phyloP scores from a whole-genome alignment of 2,797 vertebrate genomes.

The Linurgus olivaceus region DNA sequence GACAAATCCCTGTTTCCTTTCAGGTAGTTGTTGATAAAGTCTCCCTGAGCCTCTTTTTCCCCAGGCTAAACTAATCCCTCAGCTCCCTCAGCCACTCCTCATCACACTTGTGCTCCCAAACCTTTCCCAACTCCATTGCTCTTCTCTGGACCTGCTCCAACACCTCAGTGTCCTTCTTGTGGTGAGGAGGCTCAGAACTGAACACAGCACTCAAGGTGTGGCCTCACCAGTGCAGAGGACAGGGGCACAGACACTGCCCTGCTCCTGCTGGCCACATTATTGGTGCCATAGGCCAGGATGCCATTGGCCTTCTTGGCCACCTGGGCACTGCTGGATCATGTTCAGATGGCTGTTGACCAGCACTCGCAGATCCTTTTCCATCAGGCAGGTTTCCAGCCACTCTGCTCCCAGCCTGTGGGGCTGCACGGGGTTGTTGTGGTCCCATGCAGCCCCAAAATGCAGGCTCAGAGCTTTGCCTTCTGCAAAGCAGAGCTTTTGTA shows the following conservation, averaged over 20 bases:
- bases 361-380: neutral
- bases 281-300: neutral
- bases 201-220: accelerated
- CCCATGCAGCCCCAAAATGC: neutral
- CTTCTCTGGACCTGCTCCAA: neutral
- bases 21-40: neutral
- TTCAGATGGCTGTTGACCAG: neutral
- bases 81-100: neutral
- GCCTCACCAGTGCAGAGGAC: accelerated
- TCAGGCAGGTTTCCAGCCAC: neutral
- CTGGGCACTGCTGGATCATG: accelerated
- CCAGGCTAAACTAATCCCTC: neutral
- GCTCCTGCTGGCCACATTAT: neutral
- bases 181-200: neutral
- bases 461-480: neutral
- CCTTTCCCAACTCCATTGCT: accelerated
- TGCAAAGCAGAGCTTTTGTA: neutral
- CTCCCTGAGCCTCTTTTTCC: neutral
- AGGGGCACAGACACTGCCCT: accelerated
- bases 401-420: neutral
- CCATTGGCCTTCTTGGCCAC: neutral
- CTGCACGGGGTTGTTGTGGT: neutral
- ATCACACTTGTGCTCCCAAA: neutral
- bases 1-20: neutral
- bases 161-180: neutral